phyloP scores from a whole-genome alignment of 2,797 vertebrate species.

The Gorsachius magnificus region DNA sequence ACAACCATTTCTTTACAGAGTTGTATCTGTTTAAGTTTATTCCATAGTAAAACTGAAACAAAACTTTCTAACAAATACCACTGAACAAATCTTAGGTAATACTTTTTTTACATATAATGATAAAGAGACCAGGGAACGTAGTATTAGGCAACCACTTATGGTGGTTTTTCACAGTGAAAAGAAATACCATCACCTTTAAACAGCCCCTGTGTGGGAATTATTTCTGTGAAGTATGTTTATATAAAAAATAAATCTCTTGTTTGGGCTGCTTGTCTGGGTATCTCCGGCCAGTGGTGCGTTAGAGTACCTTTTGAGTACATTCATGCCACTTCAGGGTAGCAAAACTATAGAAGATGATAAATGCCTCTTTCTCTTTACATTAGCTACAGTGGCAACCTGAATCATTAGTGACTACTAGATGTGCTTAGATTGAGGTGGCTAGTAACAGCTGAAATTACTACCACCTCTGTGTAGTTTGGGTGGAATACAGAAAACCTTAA shows the following conservation, averaged over 20 bases:
- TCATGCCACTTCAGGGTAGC: background rate
- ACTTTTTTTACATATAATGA: background rate
- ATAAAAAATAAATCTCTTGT: background rate
- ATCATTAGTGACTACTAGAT: background rate
- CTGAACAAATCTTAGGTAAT: background rate
- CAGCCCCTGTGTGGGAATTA: background rate
- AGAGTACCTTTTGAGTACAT: background rate
- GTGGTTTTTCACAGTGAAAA: background rate
- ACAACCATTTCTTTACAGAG: background rate
- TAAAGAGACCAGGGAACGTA: background rate
- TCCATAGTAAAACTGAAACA: background rate
- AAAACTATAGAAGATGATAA: background rate
- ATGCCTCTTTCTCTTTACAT: background rate
- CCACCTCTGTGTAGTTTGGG: background rate
- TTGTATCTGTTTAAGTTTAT: background rate
- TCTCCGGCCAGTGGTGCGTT: background rate
- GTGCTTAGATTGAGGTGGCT: background rate
- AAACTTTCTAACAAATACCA: background rate
- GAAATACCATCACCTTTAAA: background rate
- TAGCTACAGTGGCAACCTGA: background rate
- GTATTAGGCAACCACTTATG: background rate
- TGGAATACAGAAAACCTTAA: background rate
- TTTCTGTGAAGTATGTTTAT: background rate
- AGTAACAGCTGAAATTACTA: background rate
- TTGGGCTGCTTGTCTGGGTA: background rate